Conservation (phyloP, 2,797 vertebrate genomes). For the Lutjanus argentimaculatus region DNA sequence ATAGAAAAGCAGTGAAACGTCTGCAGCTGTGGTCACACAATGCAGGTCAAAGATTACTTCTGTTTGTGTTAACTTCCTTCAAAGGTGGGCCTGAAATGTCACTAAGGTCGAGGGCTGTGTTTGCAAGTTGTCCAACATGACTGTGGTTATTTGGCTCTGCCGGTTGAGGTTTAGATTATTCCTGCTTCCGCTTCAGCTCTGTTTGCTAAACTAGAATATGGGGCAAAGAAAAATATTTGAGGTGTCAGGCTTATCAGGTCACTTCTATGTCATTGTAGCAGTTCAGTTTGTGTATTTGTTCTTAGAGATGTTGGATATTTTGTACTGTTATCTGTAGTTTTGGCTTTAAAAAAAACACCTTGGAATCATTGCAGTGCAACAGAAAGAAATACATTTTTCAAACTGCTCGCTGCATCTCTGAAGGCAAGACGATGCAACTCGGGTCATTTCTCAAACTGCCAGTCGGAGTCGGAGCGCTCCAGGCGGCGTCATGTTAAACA, state of each 20-base stretch:
- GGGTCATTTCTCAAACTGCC: constrained; percentile 79
- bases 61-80: background rate
- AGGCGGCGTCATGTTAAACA: constrained; percentile 81
- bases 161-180: background rate
- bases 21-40: background rate
- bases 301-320: background rate
- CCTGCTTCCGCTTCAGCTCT: background rate
- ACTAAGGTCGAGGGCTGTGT: no score
- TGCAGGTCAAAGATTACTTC: no score
- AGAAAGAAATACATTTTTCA: constrained; percentile 69
- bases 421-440: constrained; percentile 55
- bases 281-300: background rate
- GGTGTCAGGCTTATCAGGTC: background rate
- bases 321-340: background rate
- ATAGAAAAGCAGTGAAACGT: background rate
- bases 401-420: constrained; percentile 56
- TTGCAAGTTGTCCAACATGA: background rate
- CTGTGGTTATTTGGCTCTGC: background rate
- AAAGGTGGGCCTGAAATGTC: no score
- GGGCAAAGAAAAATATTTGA: background rate
- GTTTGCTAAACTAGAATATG: background rate
- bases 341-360: background rate
- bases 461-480: constrained; percentile 56
- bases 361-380: constrained; percentile 35
- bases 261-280: background rate